Conservation (phyloP, 2,113 vertebrate genomes). For the Psittacara wagleri region DNA sequence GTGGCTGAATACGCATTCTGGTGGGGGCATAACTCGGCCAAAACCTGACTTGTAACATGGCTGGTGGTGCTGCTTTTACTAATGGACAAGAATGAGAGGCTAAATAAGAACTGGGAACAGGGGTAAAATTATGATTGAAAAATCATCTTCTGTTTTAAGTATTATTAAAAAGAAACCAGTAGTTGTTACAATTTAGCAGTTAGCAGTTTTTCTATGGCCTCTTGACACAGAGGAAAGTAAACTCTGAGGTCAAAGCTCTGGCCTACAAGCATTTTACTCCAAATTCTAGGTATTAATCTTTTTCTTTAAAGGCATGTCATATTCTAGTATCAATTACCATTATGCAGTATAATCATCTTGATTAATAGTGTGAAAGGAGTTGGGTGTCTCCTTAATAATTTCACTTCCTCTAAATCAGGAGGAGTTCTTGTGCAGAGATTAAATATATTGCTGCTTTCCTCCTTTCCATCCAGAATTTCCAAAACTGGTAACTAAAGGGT, state of each 20-base stretch:
- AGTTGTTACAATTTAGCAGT: not conserved
- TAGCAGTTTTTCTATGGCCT: not conserved
- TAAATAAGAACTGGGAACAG: not conserved
- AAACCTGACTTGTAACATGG: not conserved
- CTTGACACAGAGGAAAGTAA: not conserved
- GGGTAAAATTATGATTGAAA: not conserved
- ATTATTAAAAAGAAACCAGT: not conserved
- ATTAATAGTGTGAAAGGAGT: not conserved
- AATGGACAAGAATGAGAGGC: not conserved
- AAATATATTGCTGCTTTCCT: not conserved
- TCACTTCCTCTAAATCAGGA: not conserved
- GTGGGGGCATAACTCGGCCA: not conserved
- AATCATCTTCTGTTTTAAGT: not conserved
- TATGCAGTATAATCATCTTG: not conserved
- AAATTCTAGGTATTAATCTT: not conserved
- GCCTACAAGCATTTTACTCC: not conserved
- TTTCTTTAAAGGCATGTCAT: not conserved
- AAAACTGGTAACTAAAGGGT: not conserved
- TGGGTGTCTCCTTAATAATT: not conserved
- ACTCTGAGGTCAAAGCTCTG: not conserved
- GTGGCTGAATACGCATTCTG: not conserved
- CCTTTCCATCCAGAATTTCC: not conserved
- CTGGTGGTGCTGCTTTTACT: not conserved
- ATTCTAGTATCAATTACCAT: not conserved
- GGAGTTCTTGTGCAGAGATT: not conserved